Percentiles rank a stretch among this genome's conserved stretches.
Conservation (phyloP, 2,888 invertebrate species). For the Cetonia aurata region DNA sequence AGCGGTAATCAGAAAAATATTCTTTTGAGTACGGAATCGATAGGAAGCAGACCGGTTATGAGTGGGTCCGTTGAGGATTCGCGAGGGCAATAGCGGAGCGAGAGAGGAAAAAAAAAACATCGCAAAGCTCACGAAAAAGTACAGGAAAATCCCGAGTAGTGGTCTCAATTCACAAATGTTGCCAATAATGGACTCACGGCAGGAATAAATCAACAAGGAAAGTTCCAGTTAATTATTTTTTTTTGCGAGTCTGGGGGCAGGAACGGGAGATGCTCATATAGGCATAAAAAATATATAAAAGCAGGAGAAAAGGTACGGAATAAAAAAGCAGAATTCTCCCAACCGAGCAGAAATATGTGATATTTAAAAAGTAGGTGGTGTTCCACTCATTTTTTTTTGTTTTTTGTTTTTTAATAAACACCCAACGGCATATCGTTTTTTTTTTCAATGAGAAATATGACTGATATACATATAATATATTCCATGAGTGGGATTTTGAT, state of each 20-base stretch:
- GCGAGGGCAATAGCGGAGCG: not conserved
- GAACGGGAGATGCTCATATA: constrained; percentile 7
- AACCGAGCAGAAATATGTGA: constrained; percentile 25
- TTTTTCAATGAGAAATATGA: not conserved
- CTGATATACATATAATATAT: not conserved
- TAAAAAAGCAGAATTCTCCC: constrained; percentile 1
- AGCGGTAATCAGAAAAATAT: constrained; percentile 1
- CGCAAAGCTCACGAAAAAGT: constrained; percentile 20
- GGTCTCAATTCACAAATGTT: constrained; percentile 34
- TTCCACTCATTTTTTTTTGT: not conserved
- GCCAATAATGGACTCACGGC: constrained; percentile 25
- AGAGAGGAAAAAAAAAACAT: not conserved
- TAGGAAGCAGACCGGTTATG: not conserved
- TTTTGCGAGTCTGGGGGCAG: constrained; percentile 14
- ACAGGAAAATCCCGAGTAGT: constrained; percentile 30
- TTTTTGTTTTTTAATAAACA: constrained; percentile 19
- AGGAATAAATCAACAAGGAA: constrained; percentile 28
- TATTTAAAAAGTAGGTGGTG: constrained; percentile 24
- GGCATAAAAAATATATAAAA: constrained; percentile 15
- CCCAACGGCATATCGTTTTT: constrained; percentile 14
- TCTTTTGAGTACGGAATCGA: constrained; percentile 7
- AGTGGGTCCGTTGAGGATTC: constrained; percentile 14
- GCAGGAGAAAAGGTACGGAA: constrained; percentile 1
- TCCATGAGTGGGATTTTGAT: too few species aligned
- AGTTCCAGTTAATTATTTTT: constrained; percentile 36